A percentile compares a stretch with the other conserved stretches of the same genome.
phyloP scores from a whole-genome alignment of 2,113 vertebrate genomes.

The Boleophthalmus pectinirostris region DNA sequence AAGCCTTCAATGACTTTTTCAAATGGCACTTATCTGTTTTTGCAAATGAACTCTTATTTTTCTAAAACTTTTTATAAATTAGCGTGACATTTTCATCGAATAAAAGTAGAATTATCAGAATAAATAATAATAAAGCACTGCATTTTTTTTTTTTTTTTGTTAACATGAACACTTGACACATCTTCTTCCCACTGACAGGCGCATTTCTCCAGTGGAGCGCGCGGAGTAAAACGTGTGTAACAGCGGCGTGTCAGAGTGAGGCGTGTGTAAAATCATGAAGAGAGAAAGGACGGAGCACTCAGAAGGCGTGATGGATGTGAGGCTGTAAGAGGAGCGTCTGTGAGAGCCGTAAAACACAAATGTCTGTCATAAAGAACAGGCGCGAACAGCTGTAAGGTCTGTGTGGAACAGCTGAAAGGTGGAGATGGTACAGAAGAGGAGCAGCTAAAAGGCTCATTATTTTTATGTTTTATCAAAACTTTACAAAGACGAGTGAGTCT shows the following conservation, averaged over 20 bases:
- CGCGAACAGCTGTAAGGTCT: background rate
- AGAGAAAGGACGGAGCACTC: background rate
- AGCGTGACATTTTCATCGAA: too few species aligned
- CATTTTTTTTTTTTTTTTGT: too few species aligned
- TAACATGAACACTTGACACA: background rate
- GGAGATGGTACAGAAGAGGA: too few species aligned
- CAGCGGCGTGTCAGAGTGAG: background rate
- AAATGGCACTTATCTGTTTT: too few species aligned
- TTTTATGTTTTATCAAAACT: too few species aligned
- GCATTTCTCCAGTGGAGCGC: background rate
- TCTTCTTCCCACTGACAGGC: background rate
- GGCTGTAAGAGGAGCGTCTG: background rate
- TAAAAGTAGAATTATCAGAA: too few species aligned
- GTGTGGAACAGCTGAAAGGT: background rate
- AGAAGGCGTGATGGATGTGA: background rate
- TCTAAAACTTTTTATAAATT: too few species aligned
- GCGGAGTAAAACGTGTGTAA: background rate
- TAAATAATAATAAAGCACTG: too few species aligned
- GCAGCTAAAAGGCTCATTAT: too few species aligned
- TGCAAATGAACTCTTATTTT: too few species aligned
- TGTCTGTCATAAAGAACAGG: background rate
- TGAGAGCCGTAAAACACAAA: background rate
- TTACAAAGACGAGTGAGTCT: too few species aligned
- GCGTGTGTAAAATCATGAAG: background rate
- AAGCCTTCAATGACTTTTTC: too few species aligned